A percentile compares a stretch with the other conserved stretches of the same genome.
Evolutionary conservation across 2,113 vertebrate species (phyloP).

Genomic region (Mustela nigripes): DNA sequence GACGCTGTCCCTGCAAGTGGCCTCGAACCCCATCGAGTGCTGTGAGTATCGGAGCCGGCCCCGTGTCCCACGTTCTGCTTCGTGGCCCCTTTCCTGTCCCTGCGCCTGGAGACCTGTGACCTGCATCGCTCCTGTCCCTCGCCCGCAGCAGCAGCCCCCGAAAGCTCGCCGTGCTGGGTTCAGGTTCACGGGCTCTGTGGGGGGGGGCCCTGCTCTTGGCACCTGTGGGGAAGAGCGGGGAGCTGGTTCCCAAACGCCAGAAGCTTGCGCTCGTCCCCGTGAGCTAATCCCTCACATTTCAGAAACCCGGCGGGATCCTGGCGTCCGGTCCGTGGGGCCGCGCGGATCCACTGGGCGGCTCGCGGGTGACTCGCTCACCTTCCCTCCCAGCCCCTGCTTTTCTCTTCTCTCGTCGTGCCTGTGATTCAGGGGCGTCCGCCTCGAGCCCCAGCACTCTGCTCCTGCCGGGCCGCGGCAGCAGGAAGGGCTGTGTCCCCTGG

Average conservation of each 20-base stretch:
- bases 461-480: background rate
- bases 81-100: background rate
- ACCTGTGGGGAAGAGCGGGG: accelerated
- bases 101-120: background rate
- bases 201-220: background rate
- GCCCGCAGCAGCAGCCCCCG: background rate
- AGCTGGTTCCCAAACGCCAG: background rate
- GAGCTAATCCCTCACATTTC: background rate
- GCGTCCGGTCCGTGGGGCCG: accelerated
- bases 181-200: background rate
- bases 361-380: accelerated
- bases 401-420: no score
- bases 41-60: constrained; percentile 88
- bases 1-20: constrained; percentile 93
- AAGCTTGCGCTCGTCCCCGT: accelerated
- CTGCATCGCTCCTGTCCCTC: no score
- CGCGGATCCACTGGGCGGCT: accelerated
- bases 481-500: no score
- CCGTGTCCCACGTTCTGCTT: background rate
- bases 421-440: background rate
- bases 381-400: background rate
- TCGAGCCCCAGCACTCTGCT: background rate
- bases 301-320: background rate
- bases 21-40: constrained; percentile 97
- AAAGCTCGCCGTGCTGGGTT: background rate